These are phyloP conservation scores for Scyliorhinus canicula DNA, from an alignment of 2,797 vertebrate genomes.

Conservation along the genomic window DNA sequence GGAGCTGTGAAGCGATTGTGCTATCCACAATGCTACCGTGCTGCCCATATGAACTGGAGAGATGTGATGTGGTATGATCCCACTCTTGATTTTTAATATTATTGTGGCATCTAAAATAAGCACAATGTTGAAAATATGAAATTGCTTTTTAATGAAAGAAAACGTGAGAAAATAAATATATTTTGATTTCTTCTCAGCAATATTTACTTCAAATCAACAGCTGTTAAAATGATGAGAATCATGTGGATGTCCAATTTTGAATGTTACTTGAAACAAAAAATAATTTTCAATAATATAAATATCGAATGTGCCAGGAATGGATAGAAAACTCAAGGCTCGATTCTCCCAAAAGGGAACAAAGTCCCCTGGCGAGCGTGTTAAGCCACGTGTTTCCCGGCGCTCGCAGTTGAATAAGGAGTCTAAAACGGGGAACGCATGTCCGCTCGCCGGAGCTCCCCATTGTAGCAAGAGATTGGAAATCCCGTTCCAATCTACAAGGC, in stretches of 20 bases:
- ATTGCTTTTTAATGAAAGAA: neutral
- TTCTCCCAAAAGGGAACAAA: too few relatives aligned
- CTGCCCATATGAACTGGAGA: neutral
- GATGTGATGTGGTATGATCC: neutral
- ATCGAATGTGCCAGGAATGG: neutral
- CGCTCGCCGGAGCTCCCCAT: too few relatives aligned
- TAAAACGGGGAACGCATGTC: too few relatives aligned
- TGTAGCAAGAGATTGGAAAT: too few relatives aligned
- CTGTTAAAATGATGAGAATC: neutral
- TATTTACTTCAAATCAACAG: neutral
- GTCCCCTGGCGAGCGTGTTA: too few relatives aligned
- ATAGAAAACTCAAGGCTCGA: too few relatives aligned
- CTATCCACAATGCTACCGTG: too few relatives aligned
- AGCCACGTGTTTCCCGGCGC: too few relatives aligned
- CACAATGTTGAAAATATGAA: neutral
- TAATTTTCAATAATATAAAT: neutral
- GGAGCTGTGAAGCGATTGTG: too few relatives aligned
- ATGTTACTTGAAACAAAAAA: neutral
- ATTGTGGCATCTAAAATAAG: neutral
- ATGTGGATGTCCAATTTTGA: neutral
- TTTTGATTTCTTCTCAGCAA: neutral
- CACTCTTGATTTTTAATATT: neutral
- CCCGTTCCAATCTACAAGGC: too few relatives aligned
- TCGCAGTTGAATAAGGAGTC: too few relatives aligned
- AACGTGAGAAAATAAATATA: neutral